Conservation (phyloP, 2,888 invertebrate species). For the Keiferia lycopersicella region DNA sequence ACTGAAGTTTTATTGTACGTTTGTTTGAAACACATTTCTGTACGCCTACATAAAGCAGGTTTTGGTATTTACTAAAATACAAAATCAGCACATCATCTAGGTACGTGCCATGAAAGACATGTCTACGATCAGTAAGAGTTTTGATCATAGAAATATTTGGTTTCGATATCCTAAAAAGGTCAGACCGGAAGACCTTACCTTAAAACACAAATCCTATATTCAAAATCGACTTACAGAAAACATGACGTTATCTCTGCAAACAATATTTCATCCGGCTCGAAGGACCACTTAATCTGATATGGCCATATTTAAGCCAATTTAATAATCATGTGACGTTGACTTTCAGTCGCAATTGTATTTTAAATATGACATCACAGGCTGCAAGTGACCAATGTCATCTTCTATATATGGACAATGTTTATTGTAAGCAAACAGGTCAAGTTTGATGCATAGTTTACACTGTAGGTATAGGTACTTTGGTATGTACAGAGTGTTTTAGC, state of each 20-base stretch:
- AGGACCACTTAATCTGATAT: slow-evolving; percentile 17
- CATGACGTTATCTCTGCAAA: slow-evolving; percentile 11
- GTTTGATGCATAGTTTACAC: background rate
- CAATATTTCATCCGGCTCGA: slow-evolving; percentile 19
- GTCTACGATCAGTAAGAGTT: too few relatives aligned
- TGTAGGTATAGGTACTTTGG: too few relatives aligned
- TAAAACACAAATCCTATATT: background rate
- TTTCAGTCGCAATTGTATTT: slow-evolving; percentile 33
- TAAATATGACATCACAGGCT: slow-evolving; percentile 43
- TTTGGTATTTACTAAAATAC: background rate
- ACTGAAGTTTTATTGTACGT: background rate
- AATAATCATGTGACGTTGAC: background rate
- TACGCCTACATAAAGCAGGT: background rate
- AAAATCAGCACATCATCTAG: too few relatives aligned
- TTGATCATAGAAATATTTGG: background rate
- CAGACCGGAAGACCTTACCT: too few relatives aligned
- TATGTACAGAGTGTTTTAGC: background rate
- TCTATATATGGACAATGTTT: slow-evolving; percentile 29
- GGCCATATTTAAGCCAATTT: slow-evolving; percentile 9
- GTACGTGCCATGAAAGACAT: too few relatives aligned
- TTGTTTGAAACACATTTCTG: slow-evolving; percentile 2
- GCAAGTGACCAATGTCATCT: slow-evolving; percentile 34
- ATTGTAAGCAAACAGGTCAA: slow-evolving; percentile 15
- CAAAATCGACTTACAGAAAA: background rate
- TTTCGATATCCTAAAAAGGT: background rate